Conservation (phyloP, 2,797 vertebrate species). For the Poeciliopsis turneri region DNA sequence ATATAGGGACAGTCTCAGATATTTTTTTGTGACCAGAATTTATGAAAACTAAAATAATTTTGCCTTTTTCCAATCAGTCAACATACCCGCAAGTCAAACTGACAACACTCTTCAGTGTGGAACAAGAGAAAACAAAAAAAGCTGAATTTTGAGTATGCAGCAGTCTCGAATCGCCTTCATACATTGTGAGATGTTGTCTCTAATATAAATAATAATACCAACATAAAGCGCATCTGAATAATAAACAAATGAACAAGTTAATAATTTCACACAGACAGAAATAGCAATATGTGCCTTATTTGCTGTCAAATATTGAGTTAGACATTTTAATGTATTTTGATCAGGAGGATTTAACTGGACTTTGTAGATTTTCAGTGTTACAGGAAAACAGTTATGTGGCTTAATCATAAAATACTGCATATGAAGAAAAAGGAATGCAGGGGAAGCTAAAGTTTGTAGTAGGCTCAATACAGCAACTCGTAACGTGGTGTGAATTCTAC, state of each 20-base stretch:
- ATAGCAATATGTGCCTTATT: neutral
- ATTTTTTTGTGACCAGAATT: neutral
- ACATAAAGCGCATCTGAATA: too few relatives aligned
- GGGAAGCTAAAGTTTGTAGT: constrained; percentile 6
- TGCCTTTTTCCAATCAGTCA: neutral
- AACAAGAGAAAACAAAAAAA: neutral
- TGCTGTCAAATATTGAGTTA: neutral
- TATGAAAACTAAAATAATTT: neutral
- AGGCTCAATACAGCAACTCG: neutral
- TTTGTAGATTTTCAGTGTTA: neutral
- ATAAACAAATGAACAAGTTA: neutral
- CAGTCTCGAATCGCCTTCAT: neutral
- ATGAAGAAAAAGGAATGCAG: constrained; percentile 8
- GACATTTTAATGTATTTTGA: neutral
- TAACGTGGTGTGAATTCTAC: constrained; percentile 5
- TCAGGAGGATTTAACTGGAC: neutral
- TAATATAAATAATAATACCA: neutral
- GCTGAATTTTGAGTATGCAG: neutral
- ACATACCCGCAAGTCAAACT: neutral
- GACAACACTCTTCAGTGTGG: neutral
- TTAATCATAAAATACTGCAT: constrained; percentile 2
- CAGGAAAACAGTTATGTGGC: neutral
- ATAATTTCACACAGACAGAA: neutral
- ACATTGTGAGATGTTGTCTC: neutral
- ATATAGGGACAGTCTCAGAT: neutral